A percentile compares a stretch with the other conserved stretches of the same genome.
Conservation (phyloP, 2,113 vertebrate genomes). For the Galeopterus variegatus region DNA sequence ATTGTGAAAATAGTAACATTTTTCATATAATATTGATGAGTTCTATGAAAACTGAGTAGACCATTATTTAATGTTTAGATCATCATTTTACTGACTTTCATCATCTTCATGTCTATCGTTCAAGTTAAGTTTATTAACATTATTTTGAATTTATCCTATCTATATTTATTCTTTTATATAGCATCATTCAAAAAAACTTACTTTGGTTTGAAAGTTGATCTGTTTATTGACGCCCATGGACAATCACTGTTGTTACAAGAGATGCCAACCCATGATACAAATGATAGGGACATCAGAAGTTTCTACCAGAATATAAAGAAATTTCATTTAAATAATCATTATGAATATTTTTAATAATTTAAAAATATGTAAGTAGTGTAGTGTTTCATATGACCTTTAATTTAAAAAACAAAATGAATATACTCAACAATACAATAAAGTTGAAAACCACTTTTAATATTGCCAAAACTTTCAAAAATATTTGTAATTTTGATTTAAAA, state of each 20-base stretch:
- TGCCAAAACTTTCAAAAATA: fast-evolving
- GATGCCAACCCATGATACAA: background rate
- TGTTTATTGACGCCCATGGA: background rate
- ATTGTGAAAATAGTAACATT: background rate
- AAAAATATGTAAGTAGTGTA: background rate
- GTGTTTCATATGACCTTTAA: background rate
- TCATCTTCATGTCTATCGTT: background rate
- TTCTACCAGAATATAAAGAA: background rate
- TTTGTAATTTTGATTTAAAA: background rate
- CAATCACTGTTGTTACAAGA: background rate
- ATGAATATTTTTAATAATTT: background rate
- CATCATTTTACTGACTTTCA: background rate
- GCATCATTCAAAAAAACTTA: background rate
- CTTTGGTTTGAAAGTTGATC: background rate
- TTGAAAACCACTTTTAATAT: background rate
- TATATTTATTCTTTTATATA: background rate
- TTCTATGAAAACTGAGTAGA: background rate
- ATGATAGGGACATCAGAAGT: background rate
- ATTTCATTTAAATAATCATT: background rate
- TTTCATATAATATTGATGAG: background rate
- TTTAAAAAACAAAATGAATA: background rate
- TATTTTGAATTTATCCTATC: background rate
- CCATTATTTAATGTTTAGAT: background rate
- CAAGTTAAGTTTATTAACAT: background rate
- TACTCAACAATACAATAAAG: background rate